Evolutionary conservation across 2,797 vertebrate genomes (phyloP), one percentile per base, ranked within the genome.

Genomic region (Mallotus villosus): DNA sequence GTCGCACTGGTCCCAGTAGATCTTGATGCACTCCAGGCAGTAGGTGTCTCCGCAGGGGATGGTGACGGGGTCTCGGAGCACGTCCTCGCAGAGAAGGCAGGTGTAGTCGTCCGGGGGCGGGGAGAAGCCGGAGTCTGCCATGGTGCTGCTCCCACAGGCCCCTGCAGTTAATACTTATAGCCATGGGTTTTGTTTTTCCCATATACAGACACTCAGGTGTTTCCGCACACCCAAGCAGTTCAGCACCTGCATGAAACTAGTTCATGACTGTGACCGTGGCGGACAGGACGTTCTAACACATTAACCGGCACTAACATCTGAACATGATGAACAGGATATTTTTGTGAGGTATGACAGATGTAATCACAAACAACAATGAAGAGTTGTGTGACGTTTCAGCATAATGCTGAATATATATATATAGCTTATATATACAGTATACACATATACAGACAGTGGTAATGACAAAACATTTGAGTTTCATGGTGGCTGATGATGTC

Each of bases 31-130:
- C 64, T 91, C 86, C 79, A 94, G 85, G 79, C 95, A 96, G 87
- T 91, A 96, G 77, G 90, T 94, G 81, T 97, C 94, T 16, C 95
- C 93, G 1, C 95, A 96, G 3, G 92, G 88, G 0, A 95, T 93
- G 67, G 94, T 95, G 78, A 95, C 92, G 0, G 94, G 92, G 67
- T 93, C 89, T 21, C 67, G 82, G n/a, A 92, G 81, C 0, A 75
- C 61, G 41, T 94, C 93, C 29, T 78, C 77, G 78, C 95, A 97
- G 60, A 96, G 91, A 4, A 84, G 86, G 77, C 95, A 95, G 62
- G 85, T 69, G 73, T 88, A 86, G 55, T 85, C 80, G 4, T 94
- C 93, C 24, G 92, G 90, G 0, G 87, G 87, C 21, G 80, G 72
- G 34, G 86, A 87, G 46, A 86, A 90, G 49, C 78, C 29, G 8